These are phyloP conservation scores for Meriones unguiculatus DNA, from an alignment of 2,113 vertebrate species.

Conservation along the genomic window DNA sequence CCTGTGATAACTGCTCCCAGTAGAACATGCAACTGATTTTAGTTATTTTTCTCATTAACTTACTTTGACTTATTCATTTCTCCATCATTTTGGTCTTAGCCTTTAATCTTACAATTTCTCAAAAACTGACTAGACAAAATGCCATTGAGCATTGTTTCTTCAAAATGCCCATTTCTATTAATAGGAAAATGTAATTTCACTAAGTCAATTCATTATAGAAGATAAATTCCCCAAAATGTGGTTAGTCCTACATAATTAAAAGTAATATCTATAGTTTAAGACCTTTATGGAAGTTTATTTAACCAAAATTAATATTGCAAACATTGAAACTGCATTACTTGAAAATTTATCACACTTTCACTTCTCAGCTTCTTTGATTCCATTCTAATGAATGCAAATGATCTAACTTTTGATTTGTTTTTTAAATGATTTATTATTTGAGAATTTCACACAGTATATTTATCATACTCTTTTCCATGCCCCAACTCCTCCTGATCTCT, in stretches of 20 bases:
- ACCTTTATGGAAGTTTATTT: slow-evolving; percentile 27
- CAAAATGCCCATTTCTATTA: slow-evolving; percentile 6
- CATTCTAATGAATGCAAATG: slow-evolving; percentile 6
- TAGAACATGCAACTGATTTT: slow-evolving; percentile 32
- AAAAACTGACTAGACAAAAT: slow-evolving; percentile 13
- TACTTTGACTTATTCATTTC: not conserved
- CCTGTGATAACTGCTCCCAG: not conserved
- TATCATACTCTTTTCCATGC: not conserved
- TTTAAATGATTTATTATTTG: not conserved
- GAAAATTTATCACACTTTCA: slow-evolving; percentile 12
- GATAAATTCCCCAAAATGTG: slow-evolving; percentile 22
- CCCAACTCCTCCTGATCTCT: not conserved
- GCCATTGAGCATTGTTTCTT: not conserved
- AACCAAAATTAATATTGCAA: slow-evolving; percentile 43
- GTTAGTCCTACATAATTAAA: slow-evolving; percentile 48
- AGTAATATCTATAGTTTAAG: slow-evolving; percentile 7
- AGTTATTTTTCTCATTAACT: slow-evolving; percentile 40
- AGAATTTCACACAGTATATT: not conserved
- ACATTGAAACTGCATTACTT: not conserved
- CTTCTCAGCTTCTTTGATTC: slow-evolving; percentile 28
- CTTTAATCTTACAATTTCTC: slow-evolving; percentile 44
- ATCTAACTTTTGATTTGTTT: not conserved
- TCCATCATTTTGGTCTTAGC: not conserved
- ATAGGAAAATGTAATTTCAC: slow-evolving; percentile 39
- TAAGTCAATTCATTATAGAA: slow-evolving; percentile 34